Base-by-base conservation (phyloP, 1,140 invertebrate genomes). In the Panagrolaimus sp. region DNA sequence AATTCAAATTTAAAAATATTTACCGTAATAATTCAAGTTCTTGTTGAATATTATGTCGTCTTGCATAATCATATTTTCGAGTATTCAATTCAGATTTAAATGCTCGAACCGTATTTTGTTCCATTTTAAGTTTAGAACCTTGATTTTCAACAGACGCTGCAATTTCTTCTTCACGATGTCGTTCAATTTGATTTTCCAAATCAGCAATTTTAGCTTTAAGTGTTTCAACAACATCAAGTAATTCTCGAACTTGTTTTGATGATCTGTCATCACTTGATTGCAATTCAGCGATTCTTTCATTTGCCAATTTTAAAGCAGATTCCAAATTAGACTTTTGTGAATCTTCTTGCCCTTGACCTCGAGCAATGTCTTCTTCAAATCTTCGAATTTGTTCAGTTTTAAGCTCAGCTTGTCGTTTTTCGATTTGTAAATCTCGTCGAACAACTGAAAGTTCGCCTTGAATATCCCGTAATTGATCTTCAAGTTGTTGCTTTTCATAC, bases 381-480 rank as follows among this genome's bases (percentile, higher is more conserved):
- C 32, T 38, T 38, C 32, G 32, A 38, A 38, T 38, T 38, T 38
- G 32, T 38, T 38, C 32, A 38, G 7, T 7, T 38, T 38, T 38
- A 7, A 38, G 2, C 7, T 38, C 32, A 38, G 7, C 32, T 38
- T 38, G 32, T 38, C 32, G 32, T 38, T 7, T 38, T 38, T 38
- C 32, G 2, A 38, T 38, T 58, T 58, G 21, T 12, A 58, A 4
- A 2, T n/a, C 14, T 0, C 17, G 12, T 58, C 17, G 52, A 2
- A 58, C 52, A 48, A 43, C 7, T 7, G 15, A 44, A 15, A 68
- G 43, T 14, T 43, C 17, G 15, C 17, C 67, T n/a, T 71, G 62
- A 38, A 44, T 66, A 24, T 43, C 48, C 7, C 43, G 32, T n/a
- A 63, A 48, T 6, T 65, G 43, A 9, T 26, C 21, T 58, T 74